Evolutionary conservation across 2,888 invertebrate genomes (phyloP).

Genomic region (Sthenelais limicola): DNA sequence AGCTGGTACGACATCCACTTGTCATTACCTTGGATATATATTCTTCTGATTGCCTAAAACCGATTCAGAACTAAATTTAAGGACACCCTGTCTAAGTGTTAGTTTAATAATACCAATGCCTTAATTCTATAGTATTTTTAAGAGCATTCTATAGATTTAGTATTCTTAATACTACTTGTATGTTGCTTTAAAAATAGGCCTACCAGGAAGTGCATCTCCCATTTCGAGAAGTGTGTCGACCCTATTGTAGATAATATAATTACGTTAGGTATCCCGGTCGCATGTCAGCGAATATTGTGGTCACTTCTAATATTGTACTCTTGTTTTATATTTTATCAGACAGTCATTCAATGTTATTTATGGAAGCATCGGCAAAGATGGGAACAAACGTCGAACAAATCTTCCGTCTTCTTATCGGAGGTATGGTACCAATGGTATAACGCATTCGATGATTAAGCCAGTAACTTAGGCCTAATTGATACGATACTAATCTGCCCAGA

Average conservation of each 20-base stretch:
- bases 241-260: too few species aligned
- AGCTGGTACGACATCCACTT: slow-evolving; percentile 13
- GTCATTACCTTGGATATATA: neutral
- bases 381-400: slow-evolving; percentile 33
- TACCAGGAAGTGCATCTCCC: too few species aligned
- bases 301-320: neutral
- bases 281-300: too few species aligned
- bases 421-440: neutral
- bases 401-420: slow-evolving; percentile 27
- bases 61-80: too few species aligned
- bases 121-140: too few species aligned
- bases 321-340: slow-evolving; percentile 8
- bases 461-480: neutral
- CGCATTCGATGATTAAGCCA: neutral
- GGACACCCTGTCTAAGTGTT: too few species aligned
- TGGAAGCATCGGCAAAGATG: slow-evolving; percentile 30
- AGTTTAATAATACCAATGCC: too few species aligned
- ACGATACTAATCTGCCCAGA: too few species aligned
- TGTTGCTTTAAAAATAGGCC: neutral
- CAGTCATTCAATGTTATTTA: slow-evolving; percentile 30
- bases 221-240: too few species aligned
- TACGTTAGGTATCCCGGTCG: too few species aligned
- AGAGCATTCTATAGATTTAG: neutral
- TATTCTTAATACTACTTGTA: neutral
- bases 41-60: neutral